Evolutionary conservation across 2,888 invertebrate species (phyloP).

Genomic region (Stratiomys singularior): DNA sequence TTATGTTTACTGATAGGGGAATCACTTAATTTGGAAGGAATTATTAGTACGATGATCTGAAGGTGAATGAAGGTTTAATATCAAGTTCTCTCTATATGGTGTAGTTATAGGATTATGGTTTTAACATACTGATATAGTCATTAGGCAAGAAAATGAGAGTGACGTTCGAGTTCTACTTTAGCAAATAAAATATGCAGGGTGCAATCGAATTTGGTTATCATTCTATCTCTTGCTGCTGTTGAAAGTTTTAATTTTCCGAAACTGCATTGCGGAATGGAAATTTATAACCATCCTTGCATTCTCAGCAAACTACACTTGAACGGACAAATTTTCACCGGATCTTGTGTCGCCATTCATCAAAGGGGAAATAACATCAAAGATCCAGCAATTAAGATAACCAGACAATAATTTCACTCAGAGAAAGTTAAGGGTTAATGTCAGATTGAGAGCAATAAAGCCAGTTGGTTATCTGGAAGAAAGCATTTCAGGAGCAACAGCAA

Average conservation of each 20-base stretch:
- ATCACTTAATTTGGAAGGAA: slow-evolving; percentile 30
- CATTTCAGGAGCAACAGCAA: slow-evolving; percentile 40
- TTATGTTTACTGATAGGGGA: not conserved
- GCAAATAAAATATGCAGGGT: too few relatives aligned
- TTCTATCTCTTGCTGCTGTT: too few relatives aligned
- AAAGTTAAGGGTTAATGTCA: slow-evolving; percentile 45
- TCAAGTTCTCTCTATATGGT: not conserved
- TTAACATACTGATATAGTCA: not conserved
- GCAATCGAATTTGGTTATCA: too few relatives aligned
- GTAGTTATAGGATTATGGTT: not conserved
- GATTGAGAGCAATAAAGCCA: slow-evolving; percentile 43
- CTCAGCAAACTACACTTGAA: too few relatives aligned
- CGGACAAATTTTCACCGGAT: too few relatives aligned
- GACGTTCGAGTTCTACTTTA: too few relatives aligned
- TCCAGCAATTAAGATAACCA: slow-evolving; percentile 51
- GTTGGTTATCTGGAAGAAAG: slow-evolving; percentile 48
- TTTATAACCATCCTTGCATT: too few relatives aligned
- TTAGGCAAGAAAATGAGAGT: not conserved
- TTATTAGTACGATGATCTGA: slow-evolving; percentile 12
- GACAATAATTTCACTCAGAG: slow-evolving; percentile 31
- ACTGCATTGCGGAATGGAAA: too few relatives aligned
- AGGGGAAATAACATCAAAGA: slow-evolving; percentile 18
- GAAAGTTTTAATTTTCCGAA: too few relatives aligned
- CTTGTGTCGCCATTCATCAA: not conserved
- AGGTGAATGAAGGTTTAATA: not conserved